These are phyloP conservation scores for Thalassarche chlororhynchos DNA, from an alignment of 2,113 vertebrate genomes.

Conservation along the genomic window DNA sequence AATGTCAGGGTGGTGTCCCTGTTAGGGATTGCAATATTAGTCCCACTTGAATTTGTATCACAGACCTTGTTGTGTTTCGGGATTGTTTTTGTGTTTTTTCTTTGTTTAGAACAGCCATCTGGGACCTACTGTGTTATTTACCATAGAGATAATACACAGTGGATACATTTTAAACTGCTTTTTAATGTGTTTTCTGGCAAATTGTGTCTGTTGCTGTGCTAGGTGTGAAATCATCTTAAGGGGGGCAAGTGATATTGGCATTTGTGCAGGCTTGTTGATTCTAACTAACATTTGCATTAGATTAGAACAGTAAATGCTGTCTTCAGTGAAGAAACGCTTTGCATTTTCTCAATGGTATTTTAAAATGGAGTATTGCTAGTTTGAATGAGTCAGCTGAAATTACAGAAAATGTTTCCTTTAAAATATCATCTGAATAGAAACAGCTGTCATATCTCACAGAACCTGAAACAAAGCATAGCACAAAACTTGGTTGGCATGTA, in stretches of 20 bases:
- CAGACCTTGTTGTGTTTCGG: neutral
- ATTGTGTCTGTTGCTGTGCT: neutral
- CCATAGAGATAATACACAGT: neutral
- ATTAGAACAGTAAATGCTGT: slow-evolving; percentile 40
- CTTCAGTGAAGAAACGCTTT: slow-evolving; percentile 50
- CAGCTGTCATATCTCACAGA: slow-evolving; percentile 70
- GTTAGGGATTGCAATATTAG: neutral
- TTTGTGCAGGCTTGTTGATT: slow-evolving; percentile 35
- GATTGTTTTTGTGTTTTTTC: neutral
- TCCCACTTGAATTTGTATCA: neutral
- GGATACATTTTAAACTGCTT: slow-evolving; percentile 19
- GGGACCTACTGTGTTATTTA: slow-evolving; percentile 18
- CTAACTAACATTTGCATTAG: slow-evolving; percentile 57
- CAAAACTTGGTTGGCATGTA: slow-evolving; percentile 57
- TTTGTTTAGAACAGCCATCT: slow-evolving; percentile 25
- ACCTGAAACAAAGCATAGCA: slow-evolving; percentile 56
- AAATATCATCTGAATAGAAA: slow-evolving; percentile 66
- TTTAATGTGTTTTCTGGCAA: slow-evolving; percentile 37
- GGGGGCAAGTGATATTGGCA: neutral
- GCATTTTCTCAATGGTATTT: slow-evolving; percentile 53
- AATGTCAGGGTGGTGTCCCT: neutral
- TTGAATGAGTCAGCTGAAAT: slow-evolving; percentile 66
- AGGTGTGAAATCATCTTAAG: slow-evolving; percentile 52
- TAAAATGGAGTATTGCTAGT: slow-evolving; percentile 42
- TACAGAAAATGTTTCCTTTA: slow-evolving; percentile 55